Evolutionary conservation across 2,888 invertebrate genomes (phyloP).

Genomic region (Ophion ventricosus): DNA sequence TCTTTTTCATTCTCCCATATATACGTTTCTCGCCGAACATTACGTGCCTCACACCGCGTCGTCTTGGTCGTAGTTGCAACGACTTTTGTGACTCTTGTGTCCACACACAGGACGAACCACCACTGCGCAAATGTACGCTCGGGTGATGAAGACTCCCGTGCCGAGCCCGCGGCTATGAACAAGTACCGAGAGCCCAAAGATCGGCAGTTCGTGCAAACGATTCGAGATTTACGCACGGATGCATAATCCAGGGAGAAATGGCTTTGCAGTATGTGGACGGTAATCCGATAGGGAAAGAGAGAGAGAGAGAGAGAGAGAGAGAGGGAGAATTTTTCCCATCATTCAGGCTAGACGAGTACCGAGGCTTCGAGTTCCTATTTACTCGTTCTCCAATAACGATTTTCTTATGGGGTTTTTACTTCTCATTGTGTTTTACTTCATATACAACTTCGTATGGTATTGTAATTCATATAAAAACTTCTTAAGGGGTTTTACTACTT

Average conservation of each 20-base stretch:
- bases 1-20: constrained; percentile 25
- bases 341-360: constrained; percentile 26
- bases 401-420: not conserved
- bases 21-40: constrained; percentile 52
- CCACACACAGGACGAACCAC: constrained; percentile 48
- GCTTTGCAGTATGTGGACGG: not conserved
- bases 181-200: constrained; percentile 29
- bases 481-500: too few relatives aligned
- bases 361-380: not conserved
- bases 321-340: constrained; percentile 37
- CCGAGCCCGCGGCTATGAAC: constrained; percentile 13
- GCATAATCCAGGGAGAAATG: not conserved
- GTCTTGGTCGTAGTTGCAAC: constrained; percentile 44
- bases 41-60: constrained; percentile 57
- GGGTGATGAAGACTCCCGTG: constrained; percentile 51
- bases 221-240: constrained; percentile 48
- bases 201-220: constrained; percentile 56
- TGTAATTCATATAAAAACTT: too few relatives aligned
- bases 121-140: constrained; percentile 22
- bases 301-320: constrained; percentile 19
- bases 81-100: constrained; percentile 50
- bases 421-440: not conserved
- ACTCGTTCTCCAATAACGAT: not conserved
- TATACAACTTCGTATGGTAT: too few relatives aligned
- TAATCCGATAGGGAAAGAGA: not conserved